These are phyloP conservation scores for Calonectris borealis DNA, from an alignment of 2,113 vertebrate species.

Conservation along the genomic window DNA sequence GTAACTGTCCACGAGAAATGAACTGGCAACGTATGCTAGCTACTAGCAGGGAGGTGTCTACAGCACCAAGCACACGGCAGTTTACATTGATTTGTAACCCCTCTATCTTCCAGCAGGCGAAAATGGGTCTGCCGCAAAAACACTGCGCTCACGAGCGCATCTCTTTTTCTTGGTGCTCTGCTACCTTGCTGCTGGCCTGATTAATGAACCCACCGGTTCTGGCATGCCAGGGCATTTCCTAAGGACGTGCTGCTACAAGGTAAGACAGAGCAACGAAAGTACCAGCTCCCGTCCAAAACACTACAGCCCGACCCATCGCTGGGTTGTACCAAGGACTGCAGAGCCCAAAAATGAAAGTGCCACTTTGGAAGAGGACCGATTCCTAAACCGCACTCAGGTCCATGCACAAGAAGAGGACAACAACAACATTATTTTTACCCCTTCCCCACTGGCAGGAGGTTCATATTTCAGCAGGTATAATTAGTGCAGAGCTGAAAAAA, in stretches of 20 bases:
- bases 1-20: not conserved
- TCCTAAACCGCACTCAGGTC: not conserved
- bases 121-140: not conserved
- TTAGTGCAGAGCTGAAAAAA: not conserved
- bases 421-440: not conserved
- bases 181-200: not conserved
- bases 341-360: not conserved
- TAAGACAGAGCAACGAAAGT: not conserved
- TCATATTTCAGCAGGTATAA: not conserved
- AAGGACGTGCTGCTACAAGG: not conserved
- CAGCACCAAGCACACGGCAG: not conserved
- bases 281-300: not conserved
- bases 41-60: not conserved
- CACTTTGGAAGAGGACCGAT: rapidly evolving
- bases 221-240: not conserved
- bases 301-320: not conserved
- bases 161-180: not conserved
- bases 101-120: not conserved
- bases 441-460: not conserved
- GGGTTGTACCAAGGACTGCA: not conserved
- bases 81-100: too few relatives aligned
- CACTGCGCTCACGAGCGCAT: rapidly evolving
- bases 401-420: not conserved
- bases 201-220: not conserved
- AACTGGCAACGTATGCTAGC: not conserved